Base-by-base conservation (phyloP, 1,140 invertebrate genomes). In the Platorchestia sp. region DNA sequence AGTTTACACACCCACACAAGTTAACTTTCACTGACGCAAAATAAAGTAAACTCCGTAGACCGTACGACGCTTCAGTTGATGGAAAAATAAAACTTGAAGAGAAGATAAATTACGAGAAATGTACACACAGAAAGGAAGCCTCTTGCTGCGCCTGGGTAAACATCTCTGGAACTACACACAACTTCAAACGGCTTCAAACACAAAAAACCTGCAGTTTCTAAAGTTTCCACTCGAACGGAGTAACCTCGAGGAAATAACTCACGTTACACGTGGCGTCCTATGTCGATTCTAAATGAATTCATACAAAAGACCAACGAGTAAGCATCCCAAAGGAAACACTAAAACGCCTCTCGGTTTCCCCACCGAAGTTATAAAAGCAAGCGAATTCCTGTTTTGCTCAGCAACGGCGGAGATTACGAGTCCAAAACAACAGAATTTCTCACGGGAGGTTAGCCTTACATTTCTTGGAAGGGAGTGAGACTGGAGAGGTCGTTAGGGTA, bases 231-330 rank as follows among this genome's bases (percentile, higher is more conserved):
- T 75, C 59, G 7, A 75, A 41, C 87, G 36, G 41, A 90, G 42
- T 90, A 42, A 41, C 87, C 0, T 90, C 41, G 87, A 90, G 87
- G 87, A 90, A 90, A 42, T 43, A 42, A 90, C 87, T 90, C 87
- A 90, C 22, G 87, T 43, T 90, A 22, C 87, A 45, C 87, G 87
- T 43, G 87, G 87, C 87, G 42, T 43, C 87, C 87, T 10, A 90
- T 36, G 87, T 90, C 87, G 87, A 42, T 90, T 90, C 42, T 19
- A 90, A 27, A 45, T 19, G 36, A 90, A 27, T 41, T 75, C 59
- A 36, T 27, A 75, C 59, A 36, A 27, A 75, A 75, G 27, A 75
- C 14, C 59, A 75, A 36, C 7, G 59, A 75, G 59, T 36, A 75
- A 36, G 59, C 59, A 36, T 36, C 59, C 59, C 27, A 27, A 10